Conservation (phyloP, 1,140 invertebrate species). For the Drosophila ananassae region DNA sequence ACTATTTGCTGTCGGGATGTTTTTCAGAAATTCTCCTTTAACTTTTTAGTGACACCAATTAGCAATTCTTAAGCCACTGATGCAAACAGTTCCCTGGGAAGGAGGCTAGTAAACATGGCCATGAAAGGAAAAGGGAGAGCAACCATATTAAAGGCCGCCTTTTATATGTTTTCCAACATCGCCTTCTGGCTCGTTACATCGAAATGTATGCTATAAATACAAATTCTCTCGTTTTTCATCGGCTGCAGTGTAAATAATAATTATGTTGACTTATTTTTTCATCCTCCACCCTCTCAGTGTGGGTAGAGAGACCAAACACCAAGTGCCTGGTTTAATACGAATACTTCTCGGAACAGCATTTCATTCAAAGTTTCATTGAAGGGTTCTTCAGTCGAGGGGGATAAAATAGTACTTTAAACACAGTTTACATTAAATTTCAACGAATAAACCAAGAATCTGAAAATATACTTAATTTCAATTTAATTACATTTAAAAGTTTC, state of each 20-base stretch:
- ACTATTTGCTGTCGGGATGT: slow-evolving; percentile 34
- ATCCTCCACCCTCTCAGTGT: slow-evolving; percentile 29
- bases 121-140: slow-evolving; percentile 1
- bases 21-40: slow-evolving; percentile 46
- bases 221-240: slow-evolving; percentile 43
- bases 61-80: slow-evolving; percentile 43
- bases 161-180: slow-evolving; percentile 17
- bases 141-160: slow-evolving; percentile 38
- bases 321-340: slow-evolving; percentile 39
- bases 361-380: neutral
- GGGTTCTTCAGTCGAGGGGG: neutral
- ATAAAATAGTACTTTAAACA: neutral
- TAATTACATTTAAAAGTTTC: no score
- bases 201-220: slow-evolving; percentile 71
- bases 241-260: slow-evolving; percentile 69
- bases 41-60: slow-evolving; percentile 79
- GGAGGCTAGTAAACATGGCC: slow-evolving; percentile 23
- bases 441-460: no score
- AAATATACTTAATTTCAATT: no score
- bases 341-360: neutral
- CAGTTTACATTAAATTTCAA: neutral
- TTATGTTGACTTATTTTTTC: slow-evolving; percentile 60
- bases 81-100: slow-evolving; percentile 3
- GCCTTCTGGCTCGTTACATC: slow-evolving; percentile 59
- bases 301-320: slow-evolving; percentile 19